Base-by-base conservation (phyloP, 2,888 invertebrate species). In the Leptarthrus brevirostris region DNA sequence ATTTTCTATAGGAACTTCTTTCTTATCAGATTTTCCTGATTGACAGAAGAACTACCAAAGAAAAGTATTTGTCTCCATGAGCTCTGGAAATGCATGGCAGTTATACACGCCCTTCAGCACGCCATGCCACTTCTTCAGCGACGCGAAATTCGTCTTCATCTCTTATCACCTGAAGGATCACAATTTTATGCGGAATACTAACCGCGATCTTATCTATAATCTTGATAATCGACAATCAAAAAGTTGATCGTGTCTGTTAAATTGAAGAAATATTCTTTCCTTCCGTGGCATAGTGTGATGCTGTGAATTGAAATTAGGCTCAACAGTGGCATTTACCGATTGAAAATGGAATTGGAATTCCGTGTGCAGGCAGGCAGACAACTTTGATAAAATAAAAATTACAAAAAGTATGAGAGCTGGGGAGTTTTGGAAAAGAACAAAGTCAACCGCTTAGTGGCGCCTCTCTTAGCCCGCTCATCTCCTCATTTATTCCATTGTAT, bases 401-500 rank as follows among this genome's bases (percentile, higher is more conserved):
- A 5, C 12, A 44, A 64, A 34, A 64, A 44, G 47, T 47, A 24
- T 22, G 14, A 24, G 64, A 47, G 20, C 14, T 12, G 49, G 20
- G 5, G 18, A 12, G 20, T 3, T 12, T 49, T 3, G 18, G 2
- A 49, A 20, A 20, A 49, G 49, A 49, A 49, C 49, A 49, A 49
- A 49, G 18, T 20, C 14, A 49, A 24, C 22, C 47, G 40, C 44
- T 44, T 47, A 14, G 30, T 54, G 53, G 70, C 70, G 70, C 70
- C 54, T 71, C 54, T 69, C 40, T 71, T 22, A 22, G n/a, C 36
- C 14, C 40, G 36, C 18, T 54, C 24, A 71, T 40, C 69, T 22
- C 14, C 36, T 71, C 54, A 71, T 71, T n/a, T 71, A 71, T 71
- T 71, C 70, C 54, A 71, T 71, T 71, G 70, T 71, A 54, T 71